Percentiles rank a stretch among this genome's conserved stretches.
These are phyloP conservation scores for Thalpophila matura DNA, from an alignment of 2,888 invertebrate species.

Conservation along the genomic window DNA sequence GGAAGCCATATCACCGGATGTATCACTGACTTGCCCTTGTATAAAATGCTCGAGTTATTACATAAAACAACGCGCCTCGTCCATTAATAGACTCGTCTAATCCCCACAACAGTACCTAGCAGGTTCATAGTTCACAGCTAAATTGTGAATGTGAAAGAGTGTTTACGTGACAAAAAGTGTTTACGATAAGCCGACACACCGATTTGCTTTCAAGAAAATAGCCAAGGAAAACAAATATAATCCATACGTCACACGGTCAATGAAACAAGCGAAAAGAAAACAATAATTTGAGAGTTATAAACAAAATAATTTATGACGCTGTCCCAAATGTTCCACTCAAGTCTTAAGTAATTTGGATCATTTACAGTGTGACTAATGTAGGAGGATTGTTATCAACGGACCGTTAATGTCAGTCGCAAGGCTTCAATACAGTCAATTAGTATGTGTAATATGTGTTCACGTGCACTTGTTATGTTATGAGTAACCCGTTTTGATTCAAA, in stretches of 20 bases:
- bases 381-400: constrained; percentile 41
- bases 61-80: constrained; percentile 14
- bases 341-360: constrained; percentile 34
- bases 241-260: constrained; percentile 18
- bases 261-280: constrained; percentile 9
- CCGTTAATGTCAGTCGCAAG: constrained; percentile 54
- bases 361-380: constrained; percentile 40
- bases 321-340: constrained; percentile 12
- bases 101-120: constrained; percentile 21
- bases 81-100: constrained; percentile 15
- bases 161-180: constrained; percentile 14
- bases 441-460: constrained; percentile 40
- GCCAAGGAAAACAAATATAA: constrained; percentile 1
- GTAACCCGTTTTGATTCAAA: constrained; percentile 21
- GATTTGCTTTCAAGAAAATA: constrained; percentile 27
- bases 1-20: constrained; percentile 33
- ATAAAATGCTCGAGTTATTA: constrained; percentile 21
- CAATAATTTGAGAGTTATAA: neutral
- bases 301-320: constrained; percentile 11
- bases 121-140: constrained; percentile 52
- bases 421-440: constrained; percentile 57
- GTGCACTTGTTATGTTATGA: constrained; percentile 26
- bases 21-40: constrained; percentile 18
- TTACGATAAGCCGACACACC: constrained; percentile 16
- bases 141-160: constrained; percentile 14